phyloP scores from a whole-genome alignment of 2,888 invertebrate species.

The Synanthedon andrenaeformis region DNA sequence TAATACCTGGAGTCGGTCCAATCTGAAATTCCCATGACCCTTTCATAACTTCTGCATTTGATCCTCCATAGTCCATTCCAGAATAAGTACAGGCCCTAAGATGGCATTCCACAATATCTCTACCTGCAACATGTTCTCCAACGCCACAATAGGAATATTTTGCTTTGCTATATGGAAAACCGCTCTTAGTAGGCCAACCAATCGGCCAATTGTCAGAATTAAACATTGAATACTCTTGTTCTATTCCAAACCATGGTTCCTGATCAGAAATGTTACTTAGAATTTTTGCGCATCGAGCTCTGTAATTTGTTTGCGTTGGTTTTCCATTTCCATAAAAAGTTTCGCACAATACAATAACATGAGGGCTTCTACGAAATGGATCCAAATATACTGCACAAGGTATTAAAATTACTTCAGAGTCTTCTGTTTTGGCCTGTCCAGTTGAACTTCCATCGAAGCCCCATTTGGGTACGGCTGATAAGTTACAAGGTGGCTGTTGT shows the following conservation, averaged over 20 bases:
- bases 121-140: constrained; percentile 91
- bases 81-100: constrained; percentile 86
- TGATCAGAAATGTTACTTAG: constrained; percentile 64
- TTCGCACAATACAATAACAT: constrained; percentile 90
- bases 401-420: constrained; percentile 88
- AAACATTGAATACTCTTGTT: constrained; percentile 90
- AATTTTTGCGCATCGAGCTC: constrained; percentile 74
- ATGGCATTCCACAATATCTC: constrained; percentile 95
- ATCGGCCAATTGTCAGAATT: constrained; percentile 86
- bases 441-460: constrained; percentile 96
- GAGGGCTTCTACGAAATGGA: constrained; percentile 88
- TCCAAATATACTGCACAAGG: constrained; percentile 92
- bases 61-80: constrained; percentile 90
- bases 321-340: constrained; percentile 79
- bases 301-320: constrained; percentile 80
- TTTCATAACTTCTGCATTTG: constrained; percentile 99
- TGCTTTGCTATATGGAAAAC: constrained; percentile 84
- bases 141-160: constrained; percentile 91
- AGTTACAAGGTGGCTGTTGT: constrained; percentile 67
- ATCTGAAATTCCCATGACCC: constrained; percentile 93
- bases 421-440: constrained; percentile 82
- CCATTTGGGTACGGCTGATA: constrained; percentile 78
- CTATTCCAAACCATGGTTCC: constrained; percentile 92
- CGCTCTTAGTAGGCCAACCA: constrained; percentile 94
- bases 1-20: constrained; percentile 89